Evolutionary conservation across 2,888 invertebrate species (phyloP).

Genomic region (Sminthurinus aureus): DNA sequence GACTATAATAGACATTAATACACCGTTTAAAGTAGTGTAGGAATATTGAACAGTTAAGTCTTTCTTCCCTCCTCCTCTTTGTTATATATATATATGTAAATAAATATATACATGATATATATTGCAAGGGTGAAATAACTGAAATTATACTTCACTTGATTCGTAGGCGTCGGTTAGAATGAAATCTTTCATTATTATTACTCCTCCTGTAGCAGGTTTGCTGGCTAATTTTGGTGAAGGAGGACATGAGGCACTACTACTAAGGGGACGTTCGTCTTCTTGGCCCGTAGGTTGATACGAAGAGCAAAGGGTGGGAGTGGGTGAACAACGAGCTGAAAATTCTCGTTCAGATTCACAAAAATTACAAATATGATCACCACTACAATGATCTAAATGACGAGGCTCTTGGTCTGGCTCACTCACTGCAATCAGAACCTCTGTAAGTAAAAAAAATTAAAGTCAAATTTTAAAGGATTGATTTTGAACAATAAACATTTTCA

Average conservation of each 20-base stretch:
- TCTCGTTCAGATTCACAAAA: constrained; percentile 26
- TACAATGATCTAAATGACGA: constrained; percentile 32
- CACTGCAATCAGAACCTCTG: constrained; percentile 56
- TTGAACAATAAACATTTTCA: neutral
- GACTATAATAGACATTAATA: neutral
- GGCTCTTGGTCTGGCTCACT: constrained; percentile 52
- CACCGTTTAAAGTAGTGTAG: neutral
- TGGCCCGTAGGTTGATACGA: too few species aligned
- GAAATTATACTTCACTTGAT: constrained; percentile 56
- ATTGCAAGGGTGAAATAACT: constrained; percentile 26
- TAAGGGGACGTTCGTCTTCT: neutral
- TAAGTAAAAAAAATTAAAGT: constrained; percentile 33
- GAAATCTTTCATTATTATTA: constrained; percentile 63
- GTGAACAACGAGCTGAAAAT: constrained; percentile 13
- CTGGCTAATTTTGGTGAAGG: constrained; percentile 18
- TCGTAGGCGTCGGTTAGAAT: constrained; percentile 61
- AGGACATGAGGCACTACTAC: constrained; percentile 29
- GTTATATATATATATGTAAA: too few species aligned
- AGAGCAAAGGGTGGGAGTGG: constrained; percentile 11
- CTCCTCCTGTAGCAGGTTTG: constrained; percentile 48
- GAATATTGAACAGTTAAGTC: constrained; percentile 9
- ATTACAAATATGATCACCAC: constrained; percentile 33
- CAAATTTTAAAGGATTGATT: neutral
- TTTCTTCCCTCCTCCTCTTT: constrained; percentile 31
- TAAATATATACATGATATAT: too few species aligned